Percentiles rank a stretch among this genome's conserved stretches.
These are phyloP conservation scores for Pelusios castaneus DNA, from an alignment of 2,113 vertebrate species.

Conservation along the genomic window DNA sequence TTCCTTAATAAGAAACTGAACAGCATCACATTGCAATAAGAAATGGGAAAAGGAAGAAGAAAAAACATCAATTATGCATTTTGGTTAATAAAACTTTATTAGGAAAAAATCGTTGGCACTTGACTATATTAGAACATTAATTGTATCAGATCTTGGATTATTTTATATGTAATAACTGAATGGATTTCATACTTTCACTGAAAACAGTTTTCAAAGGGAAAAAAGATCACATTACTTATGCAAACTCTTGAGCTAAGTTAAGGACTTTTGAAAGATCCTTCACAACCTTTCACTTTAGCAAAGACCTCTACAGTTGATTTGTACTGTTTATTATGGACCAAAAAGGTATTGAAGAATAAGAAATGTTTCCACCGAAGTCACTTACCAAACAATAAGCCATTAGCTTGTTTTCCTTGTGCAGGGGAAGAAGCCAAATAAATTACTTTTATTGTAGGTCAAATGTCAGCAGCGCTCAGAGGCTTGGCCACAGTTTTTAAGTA, in stretches of 20 bases:
- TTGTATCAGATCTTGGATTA: neutral
- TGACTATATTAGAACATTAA: neutral
- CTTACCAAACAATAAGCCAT: slow-evolving; percentile 55
- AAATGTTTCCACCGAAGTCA: slow-evolving; percentile 50
- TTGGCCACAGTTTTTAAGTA: slow-evolving; percentile 18
- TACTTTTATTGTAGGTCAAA: slow-evolving; percentile 36
- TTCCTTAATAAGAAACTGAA: neutral
- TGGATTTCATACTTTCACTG: neutral
- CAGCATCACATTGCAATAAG: neutral
- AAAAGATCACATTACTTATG: neutral
- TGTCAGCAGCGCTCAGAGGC: neutral
- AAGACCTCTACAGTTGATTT: slow-evolving; percentile 54
- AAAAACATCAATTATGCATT: neutral
- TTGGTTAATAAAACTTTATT: slow-evolving; percentile 20
- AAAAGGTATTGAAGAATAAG: slow-evolving; percentile 41
- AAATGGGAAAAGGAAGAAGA: neutral
- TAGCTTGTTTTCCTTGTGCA: slow-evolving; percentile 52
- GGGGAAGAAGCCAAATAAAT: slow-evolving; percentile 31
- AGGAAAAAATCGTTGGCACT: neutral
- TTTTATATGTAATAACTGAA: neutral
- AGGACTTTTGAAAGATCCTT: slow-evolving; percentile 36
- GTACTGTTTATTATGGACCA: slow-evolving; percentile 1
- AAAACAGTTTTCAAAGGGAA: slow-evolving; percentile 20
- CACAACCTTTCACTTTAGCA: slow-evolving; percentile 33
- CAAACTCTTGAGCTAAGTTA: neutral